Evolutionary conservation across 2,113 vertebrate genomes (phyloP).

Genomic region (Sphaerodactylus townsendi): DNA sequence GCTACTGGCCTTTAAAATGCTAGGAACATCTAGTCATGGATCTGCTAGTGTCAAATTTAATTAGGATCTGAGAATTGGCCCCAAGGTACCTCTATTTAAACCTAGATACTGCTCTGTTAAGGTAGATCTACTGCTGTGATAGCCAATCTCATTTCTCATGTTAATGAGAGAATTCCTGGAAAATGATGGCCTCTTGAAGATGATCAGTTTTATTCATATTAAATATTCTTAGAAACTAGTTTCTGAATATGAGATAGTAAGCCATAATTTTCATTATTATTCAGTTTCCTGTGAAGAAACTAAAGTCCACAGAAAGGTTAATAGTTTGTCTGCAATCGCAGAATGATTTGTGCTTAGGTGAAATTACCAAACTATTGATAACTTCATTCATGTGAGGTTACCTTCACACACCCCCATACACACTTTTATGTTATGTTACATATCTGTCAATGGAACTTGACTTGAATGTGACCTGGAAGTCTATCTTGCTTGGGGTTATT

Average conservation of each 20-base stretch:
- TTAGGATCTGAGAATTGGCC: background rate
- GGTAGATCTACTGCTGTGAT: background rate
- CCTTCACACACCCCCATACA: background rate
- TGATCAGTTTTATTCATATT: background rate
- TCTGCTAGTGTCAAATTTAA: no score
- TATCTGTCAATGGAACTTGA: background rate
- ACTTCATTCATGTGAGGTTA: constrained; percentile 18
- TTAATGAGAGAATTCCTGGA: background rate
- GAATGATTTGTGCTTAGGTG: background rate
- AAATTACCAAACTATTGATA: constrained; percentile 22
- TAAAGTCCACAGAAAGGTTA: constrained; percentile 38
- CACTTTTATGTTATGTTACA: background rate
- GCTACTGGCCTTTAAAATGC: no score
- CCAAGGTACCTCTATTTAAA: background rate
- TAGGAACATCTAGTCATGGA: no score
- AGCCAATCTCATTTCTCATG: background rate
- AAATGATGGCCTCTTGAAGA: background rate
- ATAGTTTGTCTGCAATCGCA: constrained; percentile 30
- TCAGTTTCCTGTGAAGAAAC: constrained; percentile 40
- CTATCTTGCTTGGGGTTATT: background rate
- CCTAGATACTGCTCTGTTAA: constrained; percentile 5
- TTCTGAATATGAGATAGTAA: constrained; percentile 45
- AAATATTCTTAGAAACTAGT: constrained; percentile 27
- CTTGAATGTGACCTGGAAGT: background rate
- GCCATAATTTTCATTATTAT: constrained; percentile 47